Evolutionary conservation across 30 jellyfish, hydroid and myxozoan genomes (phyloP).

Genomic region (Cassiopea andromeda): DNA sequence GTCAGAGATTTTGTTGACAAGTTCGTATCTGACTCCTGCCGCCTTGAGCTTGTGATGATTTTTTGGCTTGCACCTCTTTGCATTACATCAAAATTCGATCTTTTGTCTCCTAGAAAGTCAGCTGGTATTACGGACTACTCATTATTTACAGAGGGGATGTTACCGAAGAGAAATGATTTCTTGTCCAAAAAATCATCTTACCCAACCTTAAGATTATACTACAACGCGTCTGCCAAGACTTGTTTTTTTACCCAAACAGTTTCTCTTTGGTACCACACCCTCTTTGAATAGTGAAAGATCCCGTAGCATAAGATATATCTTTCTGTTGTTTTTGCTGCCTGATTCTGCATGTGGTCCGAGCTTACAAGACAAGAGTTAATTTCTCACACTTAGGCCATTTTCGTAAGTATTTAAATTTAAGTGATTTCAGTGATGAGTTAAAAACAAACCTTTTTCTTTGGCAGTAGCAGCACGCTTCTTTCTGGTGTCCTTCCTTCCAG

Average conservation of each 20-base stretch:
- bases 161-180: no score
- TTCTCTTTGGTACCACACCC: neutral
- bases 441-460: neutral
- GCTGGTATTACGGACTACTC: no score
- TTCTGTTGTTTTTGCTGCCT: no score
- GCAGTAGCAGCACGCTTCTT: neutral
- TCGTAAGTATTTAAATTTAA: no score
- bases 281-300: neutral
- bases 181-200: no score
- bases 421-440: neutral
- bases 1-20: neutral
- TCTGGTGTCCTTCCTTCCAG: conserved; percentile 24
- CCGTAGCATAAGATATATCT: neutral
- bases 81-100: neutral
- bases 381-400: no score
- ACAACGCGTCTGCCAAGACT: no score
- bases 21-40: neutral
- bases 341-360: no score
- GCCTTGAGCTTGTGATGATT: neutral
- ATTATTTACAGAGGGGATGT: no score
- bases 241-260: no score
- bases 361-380: no score
- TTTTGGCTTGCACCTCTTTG: neutral
- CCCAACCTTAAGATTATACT: no score
- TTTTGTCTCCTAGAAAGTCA: neutral